Conservation (phyloP, 2,113 vertebrate genomes). For the Pitta sordida region DNA sequence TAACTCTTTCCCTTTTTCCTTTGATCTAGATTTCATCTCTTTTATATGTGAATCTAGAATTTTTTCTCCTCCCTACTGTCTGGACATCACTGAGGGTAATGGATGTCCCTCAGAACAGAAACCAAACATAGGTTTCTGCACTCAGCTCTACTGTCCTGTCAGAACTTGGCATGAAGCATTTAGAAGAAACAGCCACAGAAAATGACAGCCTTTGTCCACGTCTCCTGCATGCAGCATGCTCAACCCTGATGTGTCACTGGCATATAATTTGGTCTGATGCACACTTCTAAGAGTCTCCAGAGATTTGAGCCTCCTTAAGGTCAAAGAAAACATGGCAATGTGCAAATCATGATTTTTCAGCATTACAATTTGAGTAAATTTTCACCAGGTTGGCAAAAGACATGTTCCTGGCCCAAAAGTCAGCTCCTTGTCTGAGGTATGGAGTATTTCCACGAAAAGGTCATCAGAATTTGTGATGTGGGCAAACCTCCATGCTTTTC, state of each 20-base stretch:
- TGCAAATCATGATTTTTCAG: not conserved
- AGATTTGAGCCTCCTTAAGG: not conserved
- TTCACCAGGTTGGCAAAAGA: not conserved
- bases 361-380: not conserved
- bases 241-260: not conserved
- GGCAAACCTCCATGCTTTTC: not conserved
- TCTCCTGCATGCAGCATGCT: not conserved
- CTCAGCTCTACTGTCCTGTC: not conserved
- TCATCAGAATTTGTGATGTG: not conserved
- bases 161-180: not conserved
- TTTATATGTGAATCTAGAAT: not conserved
- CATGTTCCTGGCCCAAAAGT: not conserved
- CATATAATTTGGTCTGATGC: not conserved
- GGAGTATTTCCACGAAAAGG: not conserved
- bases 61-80: not conserved
- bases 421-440: not conserved
- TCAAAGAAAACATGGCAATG: not conserved
- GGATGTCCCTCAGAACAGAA: not conserved
- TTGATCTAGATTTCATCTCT: not conserved
- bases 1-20: not conserved
- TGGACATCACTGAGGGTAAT: not conserved
- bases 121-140: not conserved
- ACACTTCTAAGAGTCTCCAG: not conserved
- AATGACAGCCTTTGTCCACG: not conserved
- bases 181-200: not conserved